Base-by-base conservation (phyloP, 2,797 vertebrate genomes). In the Rhinoraja longicauda region DNA sequence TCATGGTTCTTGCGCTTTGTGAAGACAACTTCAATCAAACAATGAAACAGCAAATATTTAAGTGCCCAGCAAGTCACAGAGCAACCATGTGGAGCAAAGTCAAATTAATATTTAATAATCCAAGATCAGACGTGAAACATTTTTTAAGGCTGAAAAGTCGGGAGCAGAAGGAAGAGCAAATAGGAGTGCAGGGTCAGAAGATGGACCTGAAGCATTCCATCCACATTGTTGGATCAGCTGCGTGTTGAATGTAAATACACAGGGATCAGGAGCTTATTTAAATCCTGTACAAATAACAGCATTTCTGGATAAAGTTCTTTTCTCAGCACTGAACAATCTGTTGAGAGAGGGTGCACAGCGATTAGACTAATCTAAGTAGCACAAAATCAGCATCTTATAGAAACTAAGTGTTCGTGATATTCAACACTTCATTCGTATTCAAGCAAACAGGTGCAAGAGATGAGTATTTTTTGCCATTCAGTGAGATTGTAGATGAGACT, bases 251-350 rank as follows among this genome's bases (percentile, higher is more conserved):
- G 15, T n/a, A 64, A 88, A 64, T 15, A 19, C 29, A 64, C n/a
- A 36, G 13, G 29, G 57, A 64, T 17, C 15, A 59, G 29, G 29
- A 88, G 17, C 8, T 88, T 88, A 88, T 64, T 73, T 64, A 67
- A 88, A 88, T 88, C 84, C 29, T 64, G n/a, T 36, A 64, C 59
- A 88, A 64, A 88, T 64, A 67, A 36, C 59, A 88, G 62, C 79
- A 9, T 21, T 57, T n/a, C 59, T 19, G 15, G n/a, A 88, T 88
- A 32, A 3, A 36, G 36, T 88, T 67, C 6, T 19, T 88, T 88
- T 88, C 62, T 24, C 82, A 86, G 32, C 21, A 59, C 29, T 82
- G 79, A 26, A 24, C 79, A 86, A 7, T 64, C 29, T 36, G n/a
- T 19, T 36, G 2, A 64, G 84, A 88, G n/a, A 2, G 62, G 84